Evolutionary conservation across 2,797 vertebrate species (phyloP).

Genomic region (Rhinella marina): DNA sequence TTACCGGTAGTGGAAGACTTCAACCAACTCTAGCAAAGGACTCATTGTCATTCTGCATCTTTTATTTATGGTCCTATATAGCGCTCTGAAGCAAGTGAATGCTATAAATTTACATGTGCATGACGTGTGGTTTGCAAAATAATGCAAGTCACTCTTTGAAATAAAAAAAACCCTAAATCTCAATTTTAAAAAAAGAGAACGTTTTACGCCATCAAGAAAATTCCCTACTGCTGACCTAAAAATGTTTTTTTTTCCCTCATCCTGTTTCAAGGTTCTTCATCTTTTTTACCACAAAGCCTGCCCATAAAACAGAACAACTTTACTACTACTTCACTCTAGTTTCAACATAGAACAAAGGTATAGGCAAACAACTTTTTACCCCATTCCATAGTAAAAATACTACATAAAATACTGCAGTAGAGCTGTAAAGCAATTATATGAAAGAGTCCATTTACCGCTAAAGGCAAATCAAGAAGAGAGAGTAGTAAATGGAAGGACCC

Average conservation of each 20-base stretch:
- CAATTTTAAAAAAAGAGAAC: not conserved
- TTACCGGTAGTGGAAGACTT: too few species aligned
- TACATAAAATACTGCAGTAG: too few species aligned
- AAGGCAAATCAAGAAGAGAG: too few species aligned
- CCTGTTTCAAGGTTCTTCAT: not conserved
- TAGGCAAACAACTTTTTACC: not conserved
- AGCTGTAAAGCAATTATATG: too few species aligned
- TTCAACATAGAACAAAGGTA: not conserved
- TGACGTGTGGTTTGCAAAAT: not conserved
- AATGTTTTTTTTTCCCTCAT: not conserved
- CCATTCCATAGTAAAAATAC: not conserved
- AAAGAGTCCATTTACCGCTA: too few species aligned
- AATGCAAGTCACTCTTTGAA: not conserved
- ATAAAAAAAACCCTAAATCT: not conserved
- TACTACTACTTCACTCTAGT: not conserved
- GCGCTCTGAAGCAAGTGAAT: too few species aligned
- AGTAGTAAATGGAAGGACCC: too few species aligned
- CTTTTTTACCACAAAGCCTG: not conserved
- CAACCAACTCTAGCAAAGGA: too few species aligned
- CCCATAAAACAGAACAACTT: not conserved
- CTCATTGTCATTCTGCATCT: too few species aligned
- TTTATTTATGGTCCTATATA: too few species aligned
- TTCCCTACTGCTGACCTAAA: not conserved
- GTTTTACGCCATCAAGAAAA: slow-evolving; percentile 1
- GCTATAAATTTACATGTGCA: too few species aligned